Evolutionary conservation across 2,797 vertebrate species (phyloP).

Genomic region (Carcharodon carcharias): DNA sequence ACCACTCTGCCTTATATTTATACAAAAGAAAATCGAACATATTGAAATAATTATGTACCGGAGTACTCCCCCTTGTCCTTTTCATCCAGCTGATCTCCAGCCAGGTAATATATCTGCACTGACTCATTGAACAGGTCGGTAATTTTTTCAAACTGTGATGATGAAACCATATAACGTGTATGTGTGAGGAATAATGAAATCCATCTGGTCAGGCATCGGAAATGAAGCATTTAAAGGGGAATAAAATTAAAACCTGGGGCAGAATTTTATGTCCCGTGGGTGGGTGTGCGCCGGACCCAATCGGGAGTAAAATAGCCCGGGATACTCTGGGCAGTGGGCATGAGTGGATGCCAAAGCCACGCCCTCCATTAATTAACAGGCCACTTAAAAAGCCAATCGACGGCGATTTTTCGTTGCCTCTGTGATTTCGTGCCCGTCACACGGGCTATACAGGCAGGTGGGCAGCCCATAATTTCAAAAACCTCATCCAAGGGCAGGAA

Average conservation of each 20-base stretch:
- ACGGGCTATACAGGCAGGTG: too few relatives aligned
- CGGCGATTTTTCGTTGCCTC: too few relatives aligned
- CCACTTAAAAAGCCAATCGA: too few relatives aligned
- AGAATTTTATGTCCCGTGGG: too few relatives aligned
- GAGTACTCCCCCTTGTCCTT: neutral
- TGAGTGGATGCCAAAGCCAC: too few relatives aligned
- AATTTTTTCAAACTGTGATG: constrained; percentile 24
- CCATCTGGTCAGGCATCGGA: neutral
- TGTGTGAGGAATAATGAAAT: constrained; percentile 14
- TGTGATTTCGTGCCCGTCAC: too few relatives aligned
- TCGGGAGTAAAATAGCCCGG: too few relatives aligned
- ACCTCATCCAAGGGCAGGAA: too few relatives aligned
- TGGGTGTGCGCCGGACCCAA: too few relatives aligned
- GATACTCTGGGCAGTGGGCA: too few relatives aligned
- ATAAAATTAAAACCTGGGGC: constrained; percentile 1
- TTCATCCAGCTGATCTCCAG: constrained; percentile 19
- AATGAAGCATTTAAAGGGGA: neutral
- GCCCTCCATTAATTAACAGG: too few relatives aligned
- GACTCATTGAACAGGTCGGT: constrained; percentile 31
- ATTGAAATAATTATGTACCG: neutral
- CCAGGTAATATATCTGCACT: neutral
- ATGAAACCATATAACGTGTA: constrained; percentile 14
- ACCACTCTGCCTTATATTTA: neutral
- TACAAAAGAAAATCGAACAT: neutral
- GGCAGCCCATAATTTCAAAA: too few relatives aligned